Base-by-base conservation (phyloP, 92 coral and sea anemone species). In the Paragorgia papillata region DNA sequence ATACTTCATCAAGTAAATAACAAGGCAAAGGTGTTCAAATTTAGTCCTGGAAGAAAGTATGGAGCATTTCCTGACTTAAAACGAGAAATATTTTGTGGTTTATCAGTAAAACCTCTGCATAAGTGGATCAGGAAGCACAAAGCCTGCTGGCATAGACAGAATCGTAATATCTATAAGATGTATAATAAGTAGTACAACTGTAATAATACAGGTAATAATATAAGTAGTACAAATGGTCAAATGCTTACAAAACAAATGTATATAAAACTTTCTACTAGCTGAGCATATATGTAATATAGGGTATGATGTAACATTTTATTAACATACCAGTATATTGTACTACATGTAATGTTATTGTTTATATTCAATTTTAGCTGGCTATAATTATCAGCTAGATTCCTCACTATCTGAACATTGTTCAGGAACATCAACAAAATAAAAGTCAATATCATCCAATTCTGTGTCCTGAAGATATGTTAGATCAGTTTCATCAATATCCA, bases 381-480 rank as follows among this genome's bases (percentile, higher is more conserved):
- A 26, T 5, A 57, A 31, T 61, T 25, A 24, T 61, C 43, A 61
- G 31, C 29, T 19, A 61, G 67, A 61, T 9, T 61, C 14, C 13
- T 61, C 67, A 61, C 67, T 61, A 31, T 61, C 67, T 3, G 67
- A 61, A 58, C 81, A 76, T 28, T 49, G 35, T 39, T 29, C 73
- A 58, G 86, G 81, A 71, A 70, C 89, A 44, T 86, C 82, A 62
- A 65, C 80, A 59, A 66, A 81, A 69, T 66, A 81, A 48, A 71
- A 46, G 56, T 51, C 67, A 61, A 4, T 61, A 61, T 61, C 89
- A 59, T 59, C 58, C 66, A 57, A 54, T 20, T 75, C 65, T 39
- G 65, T 55, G 37, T 8, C 37, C 29, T 61, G 12, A 19, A 56
- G 31, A 13, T 61, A 63, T 58, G 50, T 21, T 12, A 76, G 55